Evolutionary conservation across 2,888 invertebrate species (phyloP), one percentile per base, ranked within the genome.

Genomic region (Carabus problematicus): DNA sequence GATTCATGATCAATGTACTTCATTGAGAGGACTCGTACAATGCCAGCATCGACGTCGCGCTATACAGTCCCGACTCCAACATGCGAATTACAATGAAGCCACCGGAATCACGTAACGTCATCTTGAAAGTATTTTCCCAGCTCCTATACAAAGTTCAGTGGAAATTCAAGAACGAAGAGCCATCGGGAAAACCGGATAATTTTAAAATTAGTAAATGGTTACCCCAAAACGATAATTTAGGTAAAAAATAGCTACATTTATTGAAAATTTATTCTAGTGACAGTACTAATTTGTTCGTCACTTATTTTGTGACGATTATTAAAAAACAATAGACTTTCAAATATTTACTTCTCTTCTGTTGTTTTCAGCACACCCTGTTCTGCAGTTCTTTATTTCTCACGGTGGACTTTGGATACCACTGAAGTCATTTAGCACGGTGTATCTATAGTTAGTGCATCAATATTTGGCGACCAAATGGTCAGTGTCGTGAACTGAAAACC

Each of bases 101-200:
- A 11, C 9, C 9, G 12, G 14, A 49, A 12, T 11, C 12, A 12
- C 9, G 14, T 11, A 49, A 49, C 8, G 14, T 8, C 12, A 8
- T 49, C 12, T 11, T 49, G 14, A 49, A 8, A 11, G 52, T 49
- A 11, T 49, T 49, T 49, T 8, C 52, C 8, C 9, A 49, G 12
- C 52, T 49, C 8, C 55, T 29, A 11, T 56, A 80, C 47, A 79
- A 77, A 42, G 80, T 87, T 29, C 74, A 87, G 8, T 79, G 86
- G 76, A 86, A 86, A 76, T 86, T 84, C 81, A 86, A 86, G 71
- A 77, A 78, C 1, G 79, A 79, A 1, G 73, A 77, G 39, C 73
- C 82, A 41, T 75, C 78, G 1, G 77, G 76, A 14, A 75, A 80
- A 73, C 81, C 82, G 1, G 70, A 74, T 11, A 84, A 84, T 72